Evolutionary conservation across 2,797 vertebrate genomes (phyloP), one percentile per base, ranked within the genome.

Genomic region (Chromobotia macracanthus): DNA sequence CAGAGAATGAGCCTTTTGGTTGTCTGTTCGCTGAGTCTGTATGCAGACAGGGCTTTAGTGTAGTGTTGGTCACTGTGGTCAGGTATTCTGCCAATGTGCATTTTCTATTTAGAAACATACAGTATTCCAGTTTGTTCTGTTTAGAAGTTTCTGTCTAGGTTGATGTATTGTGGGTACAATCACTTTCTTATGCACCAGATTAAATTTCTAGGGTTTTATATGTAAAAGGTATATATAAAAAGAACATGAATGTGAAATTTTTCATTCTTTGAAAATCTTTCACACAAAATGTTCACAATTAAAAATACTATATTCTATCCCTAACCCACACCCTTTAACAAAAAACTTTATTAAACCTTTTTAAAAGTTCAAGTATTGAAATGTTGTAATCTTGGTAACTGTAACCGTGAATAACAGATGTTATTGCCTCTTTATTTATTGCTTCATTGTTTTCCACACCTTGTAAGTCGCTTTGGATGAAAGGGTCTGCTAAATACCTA

Each of bases 31-130:
- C 60, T 19, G 53, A 77, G 38, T 48, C 1, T 3, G 53, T 41
- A 66, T 11, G 23, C 44, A 44, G 41, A 2, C 70, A 38, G 71
- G 56, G 11, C 18, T 46, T 28, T 65, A 23, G 16, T 56, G 16
- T 35, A 18, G 60, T 8, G 60, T 31, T 3, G 0, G 75, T 69
- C 75, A 77, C 18, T 13, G 53, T 35, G 75, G 75, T 61, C 55
- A 61, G 53, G 56, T 50, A n/a, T 67, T 67, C 31, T 44, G 63
- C 21, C 48, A 48, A 68, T 50, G 25, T 69, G 65, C 75, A 38
- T 60, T 50, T 68, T 35, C 13, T 23, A 12, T 69, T 61, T 35
- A 16, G 13, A 48, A 11, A 4, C 18, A 19, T 3, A 13, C 44
- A 3, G 55, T 58, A 8, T 68, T 60, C 9, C 41, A 44, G 9